Percentiles rank a stretch among this genome's conserved stretches.
Conservation (phyloP, 2,797 vertebrate species). For the Nannoperca obscura region DNA sequence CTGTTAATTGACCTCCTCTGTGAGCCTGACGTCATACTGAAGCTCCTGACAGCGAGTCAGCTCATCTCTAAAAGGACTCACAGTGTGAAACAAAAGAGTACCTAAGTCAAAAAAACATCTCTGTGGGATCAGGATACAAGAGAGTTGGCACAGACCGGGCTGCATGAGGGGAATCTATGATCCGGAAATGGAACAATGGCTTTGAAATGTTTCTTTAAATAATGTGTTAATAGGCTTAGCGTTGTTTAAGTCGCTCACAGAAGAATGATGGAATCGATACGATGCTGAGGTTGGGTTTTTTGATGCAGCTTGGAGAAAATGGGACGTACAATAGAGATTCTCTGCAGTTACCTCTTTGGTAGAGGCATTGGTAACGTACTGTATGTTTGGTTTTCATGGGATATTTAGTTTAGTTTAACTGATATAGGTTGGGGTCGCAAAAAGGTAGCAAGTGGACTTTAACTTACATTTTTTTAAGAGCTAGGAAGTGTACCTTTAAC, state of each 20-base stretch:
- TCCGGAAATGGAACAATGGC: constrained; percentile 48
- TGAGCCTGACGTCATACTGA: constrained; percentile 41
- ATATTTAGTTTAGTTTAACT: constrained; percentile 11
- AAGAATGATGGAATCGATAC: constrained; percentile 16
- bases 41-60: constrained; percentile 42
- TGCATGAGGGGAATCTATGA: constrained; percentile 33
- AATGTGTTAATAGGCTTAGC: constrained; percentile 54
- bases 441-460: not conserved
- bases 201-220: constrained; percentile 47
- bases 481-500: not conserved
- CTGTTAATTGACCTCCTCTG: constrained; percentile 61
- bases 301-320: constrained; percentile 9
- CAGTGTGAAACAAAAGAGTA: constrained; percentile 50
- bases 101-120: constrained; percentile 52
- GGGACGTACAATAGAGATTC: not conserved
- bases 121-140: constrained; percentile 40
- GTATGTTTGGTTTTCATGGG: not conserved
- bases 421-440: not conserved
- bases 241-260: constrained; percentile 30
- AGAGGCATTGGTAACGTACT: not conserved
- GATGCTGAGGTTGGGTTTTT: constrained; percentile 16
- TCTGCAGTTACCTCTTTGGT: not conserved
- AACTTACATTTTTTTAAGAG: too few species aligned
- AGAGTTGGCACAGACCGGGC: constrained; percentile 32
- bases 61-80: constrained; percentile 45